These are phyloP conservation scores for Bovichtus diacanthus DNA, from an alignment of 2,797 vertebrate species.

Conservation along the genomic window DNA sequence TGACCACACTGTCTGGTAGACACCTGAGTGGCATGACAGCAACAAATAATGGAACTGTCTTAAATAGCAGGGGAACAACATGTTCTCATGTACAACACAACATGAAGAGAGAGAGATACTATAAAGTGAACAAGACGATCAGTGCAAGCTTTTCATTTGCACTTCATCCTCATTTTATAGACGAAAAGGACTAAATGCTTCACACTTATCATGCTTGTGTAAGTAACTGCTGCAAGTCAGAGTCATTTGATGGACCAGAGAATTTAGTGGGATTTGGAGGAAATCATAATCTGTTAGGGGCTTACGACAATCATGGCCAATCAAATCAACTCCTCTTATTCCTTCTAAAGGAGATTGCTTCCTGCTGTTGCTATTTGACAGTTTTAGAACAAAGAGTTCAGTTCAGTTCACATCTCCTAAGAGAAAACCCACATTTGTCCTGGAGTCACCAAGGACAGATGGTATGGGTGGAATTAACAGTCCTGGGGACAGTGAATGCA, in stretches of 20 bases:
- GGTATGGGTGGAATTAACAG: constrained; percentile 25
- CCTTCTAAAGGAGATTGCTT: neutral
- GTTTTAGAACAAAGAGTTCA: constrained; percentile 21
- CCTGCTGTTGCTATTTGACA: constrained; percentile 1
- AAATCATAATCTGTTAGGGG: neutral
- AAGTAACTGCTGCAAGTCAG: neutral
- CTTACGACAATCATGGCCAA: neutral
- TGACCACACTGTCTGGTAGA: constrained; percentile 31
- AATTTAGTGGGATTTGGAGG: neutral
- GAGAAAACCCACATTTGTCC: constrained; percentile 17
- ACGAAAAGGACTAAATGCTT: neutral
- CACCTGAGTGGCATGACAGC: constrained; percentile 12
- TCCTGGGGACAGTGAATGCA: constrained; percentile 26
- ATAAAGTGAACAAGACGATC: neutral
- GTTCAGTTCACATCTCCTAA: neutral
- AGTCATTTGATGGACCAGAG: too few species aligned
- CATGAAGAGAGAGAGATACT: neutral
- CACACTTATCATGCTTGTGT: neutral
- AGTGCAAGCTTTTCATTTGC: neutral
- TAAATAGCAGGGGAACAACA: neutral
- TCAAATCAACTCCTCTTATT: neutral
- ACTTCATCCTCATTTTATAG: neutral
- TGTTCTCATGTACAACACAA: neutral
- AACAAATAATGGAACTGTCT: constrained; percentile 6
- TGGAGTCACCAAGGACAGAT: constrained; percentile 32